Conservation (phyloP, 2,113 vertebrate species). For the Odobenus rosmarus region DNA sequence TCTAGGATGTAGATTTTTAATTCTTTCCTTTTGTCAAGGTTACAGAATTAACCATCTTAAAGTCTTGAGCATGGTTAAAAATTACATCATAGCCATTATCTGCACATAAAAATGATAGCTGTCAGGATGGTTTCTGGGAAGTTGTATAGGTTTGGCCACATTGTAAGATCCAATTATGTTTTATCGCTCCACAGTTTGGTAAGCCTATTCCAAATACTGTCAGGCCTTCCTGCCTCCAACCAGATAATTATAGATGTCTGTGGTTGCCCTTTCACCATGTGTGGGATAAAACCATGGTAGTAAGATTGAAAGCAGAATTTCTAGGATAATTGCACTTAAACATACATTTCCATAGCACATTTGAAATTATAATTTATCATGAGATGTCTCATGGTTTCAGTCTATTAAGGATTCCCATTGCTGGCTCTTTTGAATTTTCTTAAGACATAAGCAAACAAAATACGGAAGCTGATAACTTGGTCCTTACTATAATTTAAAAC, state of each 20-base stretch:
- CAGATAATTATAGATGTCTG: not conserved
- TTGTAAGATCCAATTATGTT: not conserved
- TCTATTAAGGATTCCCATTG: not conserved
- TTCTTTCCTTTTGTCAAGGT: constrained; percentile 32
- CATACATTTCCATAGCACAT: not conserved
- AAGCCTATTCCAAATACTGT: not conserved
- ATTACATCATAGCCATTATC: constrained; percentile 7
- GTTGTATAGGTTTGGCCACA: not conserved
- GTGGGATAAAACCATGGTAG: not conserved
- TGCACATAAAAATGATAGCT: not conserved
- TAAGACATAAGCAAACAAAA: constrained; percentile 39
- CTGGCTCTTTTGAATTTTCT: constrained; percentile 15
- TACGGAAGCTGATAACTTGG: not conserved
- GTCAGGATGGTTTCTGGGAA: not conserved
- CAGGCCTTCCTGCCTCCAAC: not conserved
- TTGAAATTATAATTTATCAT: not conserved
- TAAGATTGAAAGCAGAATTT: not conserved
- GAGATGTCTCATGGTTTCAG: not conserved
- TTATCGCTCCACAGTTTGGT: not conserved
- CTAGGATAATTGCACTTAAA: not conserved
- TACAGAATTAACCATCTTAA: constrained; percentile 45
- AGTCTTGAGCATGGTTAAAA: not conserved
- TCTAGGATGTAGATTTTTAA: constrained; percentile 44
- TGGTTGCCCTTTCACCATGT: not conserved
- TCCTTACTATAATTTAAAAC: not conserved